Conservation (phyloP, 2,797 vertebrate genomes). For the Aotus griseimembra region DNA sequence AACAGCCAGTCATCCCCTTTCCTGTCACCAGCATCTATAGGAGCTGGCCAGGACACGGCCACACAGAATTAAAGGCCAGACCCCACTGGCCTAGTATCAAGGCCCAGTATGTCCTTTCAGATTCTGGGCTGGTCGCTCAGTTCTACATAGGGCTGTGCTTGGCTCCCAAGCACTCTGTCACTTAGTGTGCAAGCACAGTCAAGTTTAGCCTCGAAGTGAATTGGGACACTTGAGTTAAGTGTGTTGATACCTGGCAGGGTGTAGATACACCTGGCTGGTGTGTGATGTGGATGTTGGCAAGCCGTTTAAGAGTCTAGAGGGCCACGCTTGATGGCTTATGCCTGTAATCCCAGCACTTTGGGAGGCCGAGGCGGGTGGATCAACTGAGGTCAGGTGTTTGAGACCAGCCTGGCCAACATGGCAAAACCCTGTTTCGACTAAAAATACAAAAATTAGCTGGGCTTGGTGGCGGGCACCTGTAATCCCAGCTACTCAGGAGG, state of each 20-base stretch:
- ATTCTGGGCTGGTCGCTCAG: not conserved
- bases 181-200: not conserved
- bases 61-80: not conserved
- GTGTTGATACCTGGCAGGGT: not conserved
- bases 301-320: not conserved
- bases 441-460: not conserved
- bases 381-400: not conserved
- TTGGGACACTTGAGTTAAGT: not conserved
- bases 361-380: not conserved
- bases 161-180: not conserved
- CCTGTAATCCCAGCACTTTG: not conserved
- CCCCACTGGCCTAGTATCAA: not conserved
- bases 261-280: too few relatives aligned
- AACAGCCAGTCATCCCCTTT: not conserved
- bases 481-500: not conserved
- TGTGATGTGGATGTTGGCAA: not conserved
- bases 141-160: not conserved
- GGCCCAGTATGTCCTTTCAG: not conserved
- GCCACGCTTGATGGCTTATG: not conserved
- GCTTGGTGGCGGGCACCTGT: not conserved
- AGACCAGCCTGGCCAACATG: not conserved
- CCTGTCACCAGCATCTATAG: not conserved
- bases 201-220: too few relatives aligned
- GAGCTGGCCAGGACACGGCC: too few relatives aligned
- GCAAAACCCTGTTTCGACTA: not conserved